These are phyloP conservation scores for Phocides pigmalion DNA, from an alignment of 1,140 invertebrate genomes.

Conservation along the genomic window DNA sequence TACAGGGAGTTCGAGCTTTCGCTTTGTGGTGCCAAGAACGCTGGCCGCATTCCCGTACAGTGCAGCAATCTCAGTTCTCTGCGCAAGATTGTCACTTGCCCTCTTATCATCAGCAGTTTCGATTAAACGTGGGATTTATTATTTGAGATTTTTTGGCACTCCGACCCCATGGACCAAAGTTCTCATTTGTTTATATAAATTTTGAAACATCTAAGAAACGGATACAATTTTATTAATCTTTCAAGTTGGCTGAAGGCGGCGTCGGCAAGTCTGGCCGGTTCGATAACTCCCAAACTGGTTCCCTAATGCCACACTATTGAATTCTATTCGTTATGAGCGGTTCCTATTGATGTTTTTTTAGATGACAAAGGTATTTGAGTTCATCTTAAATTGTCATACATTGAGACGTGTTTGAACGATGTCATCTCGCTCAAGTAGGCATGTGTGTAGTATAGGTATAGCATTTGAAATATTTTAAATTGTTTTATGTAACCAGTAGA, in stretches of 20 bases:
- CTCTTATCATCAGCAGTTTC: too few relatives aligned
- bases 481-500: too few relatives aligned
- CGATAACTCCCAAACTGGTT: conserved; percentile 49
- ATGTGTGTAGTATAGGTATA: background rate
- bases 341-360: conserved; percentile 61
- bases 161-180: too few relatives aligned
- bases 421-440: too few relatives aligned
- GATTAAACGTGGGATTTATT: too few relatives aligned
- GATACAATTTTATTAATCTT: conserved; percentile 18
- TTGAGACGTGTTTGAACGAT: conserved; percentile 28
- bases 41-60: too few relatives aligned
- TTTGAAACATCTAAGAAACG: background rate
- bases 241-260: conserved; percentile 28
- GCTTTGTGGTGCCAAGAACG: too few relatives aligned
- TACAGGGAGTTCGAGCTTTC: too few relatives aligned
- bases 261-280: conserved; percentile 56
- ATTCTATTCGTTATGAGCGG: conserved; percentile 55
- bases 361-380: conserved; percentile 49
- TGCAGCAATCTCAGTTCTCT: too few relatives aligned
- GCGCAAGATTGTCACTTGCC: too few relatives aligned
- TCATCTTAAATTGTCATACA: conserved; percentile 35
- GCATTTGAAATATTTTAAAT: conserved; percentile 19
- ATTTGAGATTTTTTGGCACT: too few relatives aligned
- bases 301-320: conserved; percentile 45
- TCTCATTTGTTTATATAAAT: too few relatives aligned